Evolutionary conservation across 1,140 invertebrate species (phyloP).

Genomic region (Penaeus chinensis): DNA sequence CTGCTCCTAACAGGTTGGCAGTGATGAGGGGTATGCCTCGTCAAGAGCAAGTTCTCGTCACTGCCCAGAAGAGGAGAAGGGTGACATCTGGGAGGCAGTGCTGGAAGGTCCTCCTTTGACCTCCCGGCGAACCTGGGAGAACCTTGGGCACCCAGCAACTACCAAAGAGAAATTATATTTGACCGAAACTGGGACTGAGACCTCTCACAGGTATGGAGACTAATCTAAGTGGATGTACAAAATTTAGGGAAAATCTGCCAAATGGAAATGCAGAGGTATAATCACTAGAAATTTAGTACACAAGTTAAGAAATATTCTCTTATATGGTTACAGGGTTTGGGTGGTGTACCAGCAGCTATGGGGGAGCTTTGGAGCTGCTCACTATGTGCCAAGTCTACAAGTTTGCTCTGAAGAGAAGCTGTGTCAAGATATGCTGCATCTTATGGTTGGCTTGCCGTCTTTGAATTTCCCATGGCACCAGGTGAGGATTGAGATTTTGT

Average conservation of each 20-base stretch:
- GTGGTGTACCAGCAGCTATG: conserved; percentile 43
- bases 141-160: conserved; percentile 25
- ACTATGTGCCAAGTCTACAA: conserved; percentile 2
- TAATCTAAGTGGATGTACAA: not conserved
- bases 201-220: conserved; percentile 37
- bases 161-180: conserved; percentile 40
- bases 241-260: not conserved
- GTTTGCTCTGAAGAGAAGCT: conserved; percentile 28
- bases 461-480: conserved; percentile 33
- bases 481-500: not conserved
- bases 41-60: conserved; percentile 18
- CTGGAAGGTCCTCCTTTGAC: conserved; percentile 33
- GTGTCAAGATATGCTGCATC: conserved; percentile 42
- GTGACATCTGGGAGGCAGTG: conserved; percentile 33
- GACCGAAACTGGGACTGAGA: conserved; percentile 34
- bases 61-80: conserved; percentile 35
- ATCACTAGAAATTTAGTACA: not conserved
- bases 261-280: not conserved
- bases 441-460: conserved; percentile 48
- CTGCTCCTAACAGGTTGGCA: conserved; percentile 11
- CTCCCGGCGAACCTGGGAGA: conserved; percentile 43
- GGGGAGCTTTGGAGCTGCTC: conserved; percentile 1
- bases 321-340: conserved; percentile 29
- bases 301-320: not conserved
- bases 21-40: conserved; percentile 51